Evolutionary conservation across 2,113 vertebrate genomes (phyloP), one percentile per base, ranked within the genome.

Genomic region (Podarcis muralis): DNA sequence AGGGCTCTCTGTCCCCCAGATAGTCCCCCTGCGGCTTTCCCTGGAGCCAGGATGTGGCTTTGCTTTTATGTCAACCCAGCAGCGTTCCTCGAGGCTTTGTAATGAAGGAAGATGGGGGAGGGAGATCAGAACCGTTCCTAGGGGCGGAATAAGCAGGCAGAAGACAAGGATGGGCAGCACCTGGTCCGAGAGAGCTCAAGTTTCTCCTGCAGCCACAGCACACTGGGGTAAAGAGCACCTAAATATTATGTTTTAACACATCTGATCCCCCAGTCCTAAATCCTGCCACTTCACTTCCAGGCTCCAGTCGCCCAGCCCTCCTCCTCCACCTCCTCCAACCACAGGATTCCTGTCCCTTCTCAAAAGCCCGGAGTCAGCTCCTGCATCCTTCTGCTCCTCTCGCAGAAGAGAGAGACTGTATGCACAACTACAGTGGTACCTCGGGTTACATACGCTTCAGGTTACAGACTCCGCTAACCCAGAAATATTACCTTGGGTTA

Each of bases 31-130:
- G 87, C 3, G 87, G 87, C 72, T 88, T 88, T 88, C 40, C 74
- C 81, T 78, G 87, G 74, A 88, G 81, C 81, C 87, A 88, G 87
- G 87, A 88, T 88, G 87, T 88, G 87, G 87, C 40, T 88, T 88
- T 84, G 74, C 82, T 84, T 88, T 84, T 88, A 84, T 84, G 87
- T 84, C 87, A 77, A 68, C 72, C 87, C 81, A 69, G 81, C 35
- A 84, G 20, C 37, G 81, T 88, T 88, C 87, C 87, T 88, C 20
- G n/a, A 57, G 82, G 40, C 87, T 84, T 88, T 57, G 72, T 69
- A 88, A 69, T 68, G 72, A 83, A 53, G 57, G 72, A 27, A n/a
- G 65, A 78, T 37, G 65, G 82, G 80, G 65, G 81, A 76, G 40
- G 81, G 71, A 57, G 57, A 88, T 25, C 40, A 16, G 71, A 68